A percentile compares a stretch with the other conserved stretches of the same genome.
Evolutionary conservation across 2,888 invertebrate species (phyloP).

Genomic region (Caenorhabditis angaria): DNA sequence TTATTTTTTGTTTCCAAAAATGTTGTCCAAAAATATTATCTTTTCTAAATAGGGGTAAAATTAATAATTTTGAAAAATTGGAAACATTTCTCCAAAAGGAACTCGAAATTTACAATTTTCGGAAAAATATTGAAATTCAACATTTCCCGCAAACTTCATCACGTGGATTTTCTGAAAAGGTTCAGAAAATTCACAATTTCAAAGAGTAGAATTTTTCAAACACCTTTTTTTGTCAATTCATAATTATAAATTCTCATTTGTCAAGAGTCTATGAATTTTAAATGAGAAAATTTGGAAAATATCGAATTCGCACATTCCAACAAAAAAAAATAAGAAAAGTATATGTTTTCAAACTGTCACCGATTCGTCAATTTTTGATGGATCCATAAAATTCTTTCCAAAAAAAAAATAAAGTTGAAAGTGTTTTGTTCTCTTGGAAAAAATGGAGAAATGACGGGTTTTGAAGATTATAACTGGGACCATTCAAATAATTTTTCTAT

Average conservation of each 20-base stretch:
- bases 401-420: too few relatives aligned
- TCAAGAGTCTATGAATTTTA: constrained; percentile 1
- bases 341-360: neutral
- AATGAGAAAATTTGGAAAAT: neutral
- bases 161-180: too few relatives aligned
- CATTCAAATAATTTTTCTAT: too few relatives aligned
- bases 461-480: too few relatives aligned
- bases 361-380: neutral
- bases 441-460: too few relatives aligned
- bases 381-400: neutral
- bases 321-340: neutral
- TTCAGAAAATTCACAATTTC: too few relatives aligned
- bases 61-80: constrained; percentile 13
- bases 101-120: constrained; percentile 11
- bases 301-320: too few relatives aligned
- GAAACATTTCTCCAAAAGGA: constrained; percentile 24
- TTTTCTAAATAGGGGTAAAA: neutral
- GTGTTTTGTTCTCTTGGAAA: neutral
- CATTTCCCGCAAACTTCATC: constrained; percentile 4
- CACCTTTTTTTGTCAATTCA: too few relatives aligned
- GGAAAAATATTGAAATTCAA: constrained; percentile 32
- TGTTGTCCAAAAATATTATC: constrained; percentile 4
- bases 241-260: too few relatives aligned
- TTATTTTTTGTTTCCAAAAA: neutral
- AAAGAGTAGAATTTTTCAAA: too few relatives aligned